Evolutionary conservation across 2,797 vertebrate genomes (phyloP).

Genomic region (Acipenser transmontanus): DNA sequence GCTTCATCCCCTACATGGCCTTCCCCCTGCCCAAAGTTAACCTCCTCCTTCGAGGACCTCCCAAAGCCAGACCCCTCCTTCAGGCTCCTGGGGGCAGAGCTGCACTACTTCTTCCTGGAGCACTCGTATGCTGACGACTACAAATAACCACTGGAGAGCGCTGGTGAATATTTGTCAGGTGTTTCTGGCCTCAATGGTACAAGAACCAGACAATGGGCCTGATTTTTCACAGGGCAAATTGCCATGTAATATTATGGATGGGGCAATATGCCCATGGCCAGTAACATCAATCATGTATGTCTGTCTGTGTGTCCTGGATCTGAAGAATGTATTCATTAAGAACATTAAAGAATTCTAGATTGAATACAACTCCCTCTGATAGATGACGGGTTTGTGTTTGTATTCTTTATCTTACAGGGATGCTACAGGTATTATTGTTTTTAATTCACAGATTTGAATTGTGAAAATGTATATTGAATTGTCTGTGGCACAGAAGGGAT

Average conservation of each 20-base stretch:
- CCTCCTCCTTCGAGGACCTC: slow-evolving; percentile 28
- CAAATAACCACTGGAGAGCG: slow-evolving; percentile 24
- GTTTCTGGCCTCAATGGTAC: too few relatives aligned
- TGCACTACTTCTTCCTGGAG: slow-evolving; percentile 45
- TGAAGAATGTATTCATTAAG: too few relatives aligned
- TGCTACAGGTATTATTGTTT: too few relatives aligned
- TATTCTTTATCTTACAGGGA: too few relatives aligned
- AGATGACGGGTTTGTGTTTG: too few relatives aligned
- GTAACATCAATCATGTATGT: too few relatives aligned
- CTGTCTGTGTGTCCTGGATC: too few relatives aligned
- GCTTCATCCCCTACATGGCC: slow-evolving; percentile 38
- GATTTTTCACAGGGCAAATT: not conserved
- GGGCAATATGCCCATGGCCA: too few relatives aligned
- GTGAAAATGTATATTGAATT: not conserved
- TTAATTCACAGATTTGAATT: not conserved
- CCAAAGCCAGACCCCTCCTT: slow-evolving; percentile 21
- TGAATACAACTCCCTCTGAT: too few relatives aligned
- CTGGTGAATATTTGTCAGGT: not conserved
- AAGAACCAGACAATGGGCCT: not conserved
- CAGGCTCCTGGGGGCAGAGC: slow-evolving; percentile 10
- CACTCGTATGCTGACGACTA: slow-evolving; percentile 46
- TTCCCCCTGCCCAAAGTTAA: slow-evolving; percentile 43
- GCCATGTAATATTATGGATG: too few relatives aligned
- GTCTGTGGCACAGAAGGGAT: not conserved
- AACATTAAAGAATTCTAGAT: too few relatives aligned